A percentile compares a stretch with the other conserved stretches of the same genome.
phyloP scores from a whole-genome alignment of 2,888 invertebrate species.

The Odiellus spinosus region DNA sequence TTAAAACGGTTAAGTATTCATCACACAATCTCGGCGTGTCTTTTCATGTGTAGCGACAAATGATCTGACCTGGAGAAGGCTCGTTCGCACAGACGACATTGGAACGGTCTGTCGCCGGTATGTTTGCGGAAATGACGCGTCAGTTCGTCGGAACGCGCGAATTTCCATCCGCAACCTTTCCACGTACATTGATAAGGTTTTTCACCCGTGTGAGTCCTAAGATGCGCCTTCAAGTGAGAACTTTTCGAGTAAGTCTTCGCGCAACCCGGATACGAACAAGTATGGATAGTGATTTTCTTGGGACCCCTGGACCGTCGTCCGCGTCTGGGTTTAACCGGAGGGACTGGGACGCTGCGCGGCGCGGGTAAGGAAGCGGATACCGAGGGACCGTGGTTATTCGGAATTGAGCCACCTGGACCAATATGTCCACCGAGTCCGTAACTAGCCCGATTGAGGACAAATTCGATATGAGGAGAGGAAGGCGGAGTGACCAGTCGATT shows the following conservation, averaged over 20 bases:
- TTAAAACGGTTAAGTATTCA: too few relatives aligned
- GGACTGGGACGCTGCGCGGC: conserved; percentile 3
- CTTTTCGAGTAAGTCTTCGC: conserved; percentile 44
- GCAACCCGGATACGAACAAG: conserved; percentile 41
- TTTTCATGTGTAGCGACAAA: conserved; percentile 46
- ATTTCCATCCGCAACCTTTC: conserved; percentile 44
- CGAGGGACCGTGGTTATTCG: conserved; percentile 3
- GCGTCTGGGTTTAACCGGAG: conserved; percentile 16
- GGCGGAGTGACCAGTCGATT: conserved; percentile 14
- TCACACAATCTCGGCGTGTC: conserved; percentile 30
- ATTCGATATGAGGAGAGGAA: conserved; percentile 41
- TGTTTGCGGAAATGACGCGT: conserved; percentile 41
- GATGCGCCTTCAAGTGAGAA: conserved; percentile 45
- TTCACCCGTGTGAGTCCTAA: conserved; percentile 45
- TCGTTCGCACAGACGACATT: conserved; percentile 44
- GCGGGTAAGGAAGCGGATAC: background rate
- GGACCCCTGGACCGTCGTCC: conserved; percentile 25
- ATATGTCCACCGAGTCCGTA: conserved; percentile 45
- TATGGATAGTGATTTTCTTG: conserved; percentile 38
- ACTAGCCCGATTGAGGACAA: conserved; percentile 38
- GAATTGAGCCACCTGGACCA: too few relatives aligned
- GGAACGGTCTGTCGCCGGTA: conserved; percentile 45
- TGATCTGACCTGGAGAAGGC: conserved; percentile 48
- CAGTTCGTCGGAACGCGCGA: conserved; percentile 45
- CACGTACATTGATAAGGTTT: conserved; percentile 47